Evolutionary conservation across 2,113 vertebrate species (phyloP).

Genomic region (Heloderma charlesbogerti): DNA sequence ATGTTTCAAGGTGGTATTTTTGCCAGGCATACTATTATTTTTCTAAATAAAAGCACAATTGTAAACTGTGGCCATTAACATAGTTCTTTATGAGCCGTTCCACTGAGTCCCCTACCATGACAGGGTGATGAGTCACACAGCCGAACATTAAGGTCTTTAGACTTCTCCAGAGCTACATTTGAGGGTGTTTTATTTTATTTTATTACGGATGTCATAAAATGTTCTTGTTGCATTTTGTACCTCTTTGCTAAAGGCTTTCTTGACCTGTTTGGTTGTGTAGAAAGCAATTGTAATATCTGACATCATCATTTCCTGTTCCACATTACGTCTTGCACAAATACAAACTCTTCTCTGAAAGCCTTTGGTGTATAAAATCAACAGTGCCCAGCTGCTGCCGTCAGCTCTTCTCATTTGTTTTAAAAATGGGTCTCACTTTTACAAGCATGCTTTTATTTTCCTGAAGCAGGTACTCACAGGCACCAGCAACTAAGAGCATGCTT

Average conservation of each 20-base stretch:
- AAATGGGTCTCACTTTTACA: conserved; percentile 58
- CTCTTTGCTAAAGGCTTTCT: neutral
- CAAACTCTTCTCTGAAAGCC: conserved; percentile 37
- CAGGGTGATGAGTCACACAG: neutral
- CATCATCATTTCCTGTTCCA: conserved; percentile 34
- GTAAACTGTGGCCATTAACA: neutral
- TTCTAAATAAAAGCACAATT: neutral
- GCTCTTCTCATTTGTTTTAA: conserved; percentile 53
- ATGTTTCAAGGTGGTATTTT: neutral
- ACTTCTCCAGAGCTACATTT: neutral
- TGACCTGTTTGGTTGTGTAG: neutral
- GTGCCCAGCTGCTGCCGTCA: conserved; percentile 15
- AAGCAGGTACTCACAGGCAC: conserved; percentile 8
- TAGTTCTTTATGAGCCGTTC: neutral
- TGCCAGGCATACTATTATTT: neutral
- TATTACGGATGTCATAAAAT: neutral
- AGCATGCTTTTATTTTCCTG: conserved; percentile 36
- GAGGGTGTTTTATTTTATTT: no score
- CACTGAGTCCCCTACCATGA: neutral
- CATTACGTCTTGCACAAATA: conserved; percentile 35
- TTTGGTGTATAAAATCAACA: conserved; percentile 44
- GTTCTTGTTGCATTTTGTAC: neutral
- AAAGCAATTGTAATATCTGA: neutral
- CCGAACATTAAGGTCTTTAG: neutral
- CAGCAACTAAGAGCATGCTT: conserved; percentile 20